Conservation (phyloP, 1,140 invertebrate genomes). For the Euschistus heros region DNA sequence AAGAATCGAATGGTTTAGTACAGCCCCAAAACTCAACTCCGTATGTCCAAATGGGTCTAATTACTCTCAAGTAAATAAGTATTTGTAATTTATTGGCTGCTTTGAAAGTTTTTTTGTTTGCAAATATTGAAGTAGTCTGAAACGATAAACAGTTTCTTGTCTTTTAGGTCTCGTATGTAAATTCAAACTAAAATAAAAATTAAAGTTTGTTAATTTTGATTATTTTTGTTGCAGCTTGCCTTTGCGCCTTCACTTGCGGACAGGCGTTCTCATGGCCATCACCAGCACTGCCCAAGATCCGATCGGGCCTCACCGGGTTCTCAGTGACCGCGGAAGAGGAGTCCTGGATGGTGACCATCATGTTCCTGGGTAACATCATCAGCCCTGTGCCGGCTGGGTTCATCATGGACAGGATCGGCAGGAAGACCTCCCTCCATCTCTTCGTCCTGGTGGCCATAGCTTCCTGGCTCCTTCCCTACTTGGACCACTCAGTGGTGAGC, state of each 20-base stretch:
- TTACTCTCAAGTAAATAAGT: no score
- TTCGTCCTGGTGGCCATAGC: constrained; percentile 42
- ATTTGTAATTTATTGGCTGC: no score
- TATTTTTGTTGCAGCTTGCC: background rate
- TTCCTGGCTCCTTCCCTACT: constrained; percentile 42
- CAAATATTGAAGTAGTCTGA: no score
- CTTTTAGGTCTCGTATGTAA: no score
- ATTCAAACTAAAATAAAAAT: no score
- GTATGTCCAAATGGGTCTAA: no score
- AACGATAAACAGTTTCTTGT: no score
- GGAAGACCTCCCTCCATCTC: constrained; percentile 57
- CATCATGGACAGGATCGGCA: constrained; percentile 60
- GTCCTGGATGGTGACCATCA: constrained; percentile 24
- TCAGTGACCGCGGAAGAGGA: background rate
- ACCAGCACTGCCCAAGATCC: constrained; percentile 20
- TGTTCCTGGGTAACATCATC: constrained; percentile 28
- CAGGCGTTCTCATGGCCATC: constrained; percentile 21
- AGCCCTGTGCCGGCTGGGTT: constrained; percentile 30
- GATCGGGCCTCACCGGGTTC: constrained; percentile 14
- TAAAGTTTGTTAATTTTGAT: no score
- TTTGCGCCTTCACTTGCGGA: constrained; percentile 12
- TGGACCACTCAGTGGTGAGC: background rate
- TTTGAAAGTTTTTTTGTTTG: no score
- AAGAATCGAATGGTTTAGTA: no score
- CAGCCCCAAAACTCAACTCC: no score